Evolutionary conservation across 2,888 invertebrate genomes (phyloP).

Genomic region (Pollenia labialis): DNA sequence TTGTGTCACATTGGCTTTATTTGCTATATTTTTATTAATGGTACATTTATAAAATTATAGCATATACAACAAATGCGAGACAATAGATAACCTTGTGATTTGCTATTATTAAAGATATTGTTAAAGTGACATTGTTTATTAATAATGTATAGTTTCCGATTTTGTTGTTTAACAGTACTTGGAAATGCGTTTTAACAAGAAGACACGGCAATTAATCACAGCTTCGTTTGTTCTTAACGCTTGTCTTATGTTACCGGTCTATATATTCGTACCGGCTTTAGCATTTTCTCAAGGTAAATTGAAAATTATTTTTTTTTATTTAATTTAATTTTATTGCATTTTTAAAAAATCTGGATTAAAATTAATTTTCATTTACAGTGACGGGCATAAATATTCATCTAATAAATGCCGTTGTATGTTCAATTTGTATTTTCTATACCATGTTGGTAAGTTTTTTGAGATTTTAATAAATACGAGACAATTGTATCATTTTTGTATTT

Average conservation of each 20-base stretch:
- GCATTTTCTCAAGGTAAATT: constrained; percentile 82
- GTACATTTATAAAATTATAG: too few relatives aligned
- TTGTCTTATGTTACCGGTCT: constrained; percentile 80
- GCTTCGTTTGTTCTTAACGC: constrained; percentile 79
- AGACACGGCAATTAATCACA: constrained; percentile 80
- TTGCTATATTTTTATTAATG: too few relatives aligned
- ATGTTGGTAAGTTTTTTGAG: constrained; percentile 64
- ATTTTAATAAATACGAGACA: background rate
- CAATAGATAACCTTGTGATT: too few relatives aligned
- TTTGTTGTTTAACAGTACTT: constrained; percentile 78
- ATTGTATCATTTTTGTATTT: background rate
- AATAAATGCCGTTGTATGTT: constrained; percentile 85
- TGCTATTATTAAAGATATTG: too few relatives aligned
- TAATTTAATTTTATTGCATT: constrained; percentile 8
- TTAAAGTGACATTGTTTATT: too few relatives aligned
- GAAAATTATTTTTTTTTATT: constrained; percentile 67
- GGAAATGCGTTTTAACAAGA: constrained; percentile 81
- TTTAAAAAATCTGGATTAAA: constrained; percentile 61
- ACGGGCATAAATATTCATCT: constrained; percentile 86
- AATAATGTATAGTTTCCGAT: too few relatives aligned
- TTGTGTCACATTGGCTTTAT: too few relatives aligned
- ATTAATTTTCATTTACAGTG: constrained; percentile 82
- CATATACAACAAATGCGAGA: too few relatives aligned
- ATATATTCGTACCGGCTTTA: constrained; percentile 81
- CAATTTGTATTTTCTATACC: constrained; percentile 85